A percentile compares a stretch with the other conserved stretches of the same genome.
phyloP scores from a whole-genome alignment of 2,113 vertebrate species.

The Hipposideros armiger region DNA sequence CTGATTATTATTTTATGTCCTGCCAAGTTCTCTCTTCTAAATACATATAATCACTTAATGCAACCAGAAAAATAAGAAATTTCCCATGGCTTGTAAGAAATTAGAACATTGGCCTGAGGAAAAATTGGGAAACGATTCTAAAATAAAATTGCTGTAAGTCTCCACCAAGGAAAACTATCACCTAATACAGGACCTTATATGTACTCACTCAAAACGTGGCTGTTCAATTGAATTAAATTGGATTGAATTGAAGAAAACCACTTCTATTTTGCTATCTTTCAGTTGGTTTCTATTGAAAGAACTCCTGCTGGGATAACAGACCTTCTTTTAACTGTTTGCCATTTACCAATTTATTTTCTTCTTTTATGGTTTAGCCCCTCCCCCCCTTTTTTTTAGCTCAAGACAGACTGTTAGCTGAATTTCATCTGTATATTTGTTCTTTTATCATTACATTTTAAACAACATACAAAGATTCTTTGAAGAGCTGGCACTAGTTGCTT shows the following conservation, averaged over 20 bases:
- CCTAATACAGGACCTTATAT: neutral
- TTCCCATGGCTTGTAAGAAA: neutral
- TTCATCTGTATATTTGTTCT: neutral
- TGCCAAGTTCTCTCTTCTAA: neutral
- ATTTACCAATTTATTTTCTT: neutral
- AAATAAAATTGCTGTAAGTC: neutral
- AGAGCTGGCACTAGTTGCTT: neutral
- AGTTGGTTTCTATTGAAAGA: neutral
- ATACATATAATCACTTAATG: neutral
- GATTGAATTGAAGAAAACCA: slow-evolving; percentile 42
- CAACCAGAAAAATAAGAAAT: neutral
- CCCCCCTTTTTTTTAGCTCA: neutral
- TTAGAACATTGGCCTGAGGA: neutral
- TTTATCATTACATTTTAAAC: neutral
- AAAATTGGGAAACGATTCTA: neutral
- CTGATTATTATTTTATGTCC: neutral
- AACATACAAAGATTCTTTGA: neutral
- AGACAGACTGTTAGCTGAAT: neutral
- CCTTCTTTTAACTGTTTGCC: neutral
- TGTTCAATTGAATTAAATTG: slow-evolving; percentile 59
- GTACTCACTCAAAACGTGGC: slow-evolving; percentile 9
- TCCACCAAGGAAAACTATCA: slow-evolving; percentile 34
- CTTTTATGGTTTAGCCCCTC: slow-evolving; percentile 11
- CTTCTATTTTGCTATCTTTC: slow-evolving; percentile 26
- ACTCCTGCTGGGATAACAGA: slow-evolving; percentile 19